Conservation (phyloP, 2,888 invertebrate genomes). For the Lymantria monacha region DNA sequence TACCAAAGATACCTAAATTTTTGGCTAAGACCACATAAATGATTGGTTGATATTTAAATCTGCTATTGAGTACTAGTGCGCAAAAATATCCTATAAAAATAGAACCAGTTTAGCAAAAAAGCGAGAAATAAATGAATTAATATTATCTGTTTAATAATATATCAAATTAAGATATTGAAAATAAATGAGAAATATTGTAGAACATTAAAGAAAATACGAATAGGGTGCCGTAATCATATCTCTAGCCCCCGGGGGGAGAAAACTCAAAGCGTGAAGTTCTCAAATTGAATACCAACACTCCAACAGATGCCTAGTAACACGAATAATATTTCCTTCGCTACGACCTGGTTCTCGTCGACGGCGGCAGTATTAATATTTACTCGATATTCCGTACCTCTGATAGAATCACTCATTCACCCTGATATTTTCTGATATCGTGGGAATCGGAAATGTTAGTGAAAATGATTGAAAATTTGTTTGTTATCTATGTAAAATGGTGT, state of each 20-base stretch:
- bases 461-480: not conserved
- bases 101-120: too few relatives aligned
- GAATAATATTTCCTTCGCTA: slow-evolving; percentile 22
- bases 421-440: not conserved
- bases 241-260: not conserved
- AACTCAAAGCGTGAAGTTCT: not conserved
- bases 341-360: slow-evolving; percentile 18
- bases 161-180: too few relatives aligned
- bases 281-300: slow-evolving; percentile 26
- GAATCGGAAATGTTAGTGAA: not conserved
- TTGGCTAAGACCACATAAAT: too few relatives aligned
- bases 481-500: not conserved
- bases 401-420: slow-evolving; percentile 9
- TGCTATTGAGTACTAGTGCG: too few relatives aligned
- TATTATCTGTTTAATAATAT: too few relatives aligned
- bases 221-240: not conserved
- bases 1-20: too few relatives aligned
- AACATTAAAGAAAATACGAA: not conserved
- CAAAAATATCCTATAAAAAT: too few relatives aligned
- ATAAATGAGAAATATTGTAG: too few relatives aligned
- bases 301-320: slow-evolving; percentile 11
- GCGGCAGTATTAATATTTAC: slow-evolving; percentile 23
- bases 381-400: slow-evolving; percentile 13
- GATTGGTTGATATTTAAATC: too few relatives aligned
- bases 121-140: too few relatives aligned